These are phyloP conservation scores for Cyaniris semiargus DNA, from an alignment of 2,888 invertebrate species.

Conservation along the genomic window DNA sequence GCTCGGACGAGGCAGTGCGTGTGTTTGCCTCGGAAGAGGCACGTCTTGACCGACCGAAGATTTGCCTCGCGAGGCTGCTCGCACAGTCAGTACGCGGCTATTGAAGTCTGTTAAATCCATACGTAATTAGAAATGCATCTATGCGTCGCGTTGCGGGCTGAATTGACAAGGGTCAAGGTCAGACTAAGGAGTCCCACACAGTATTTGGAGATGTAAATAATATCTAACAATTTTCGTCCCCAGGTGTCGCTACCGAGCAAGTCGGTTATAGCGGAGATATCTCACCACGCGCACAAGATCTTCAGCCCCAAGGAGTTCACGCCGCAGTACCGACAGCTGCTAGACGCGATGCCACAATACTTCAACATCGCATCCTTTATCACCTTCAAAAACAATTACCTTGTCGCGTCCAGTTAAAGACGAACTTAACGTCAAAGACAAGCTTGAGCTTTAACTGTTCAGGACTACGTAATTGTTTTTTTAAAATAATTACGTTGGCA, in stretches of 20 bases:
- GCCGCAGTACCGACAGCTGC: conserved; percentile 48
- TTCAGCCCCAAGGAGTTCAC: conserved; percentile 59
- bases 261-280: conserved; percentile 50
- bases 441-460: background rate
- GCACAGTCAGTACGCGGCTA: no score
- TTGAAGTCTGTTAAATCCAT: no score
- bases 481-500: no score
- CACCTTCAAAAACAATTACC: conserved; percentile 58
- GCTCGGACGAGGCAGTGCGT: no score
- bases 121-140: no score
- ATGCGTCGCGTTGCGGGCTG: no score
- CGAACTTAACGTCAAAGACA: background rate
- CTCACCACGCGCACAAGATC: conserved; percentile 60
- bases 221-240: conserved; percentile 14
- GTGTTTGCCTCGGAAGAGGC: no score
- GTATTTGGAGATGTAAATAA: conserved; percentile 29
- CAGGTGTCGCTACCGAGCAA: conserved; percentile 55
- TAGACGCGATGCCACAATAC: conserved; percentile 56
- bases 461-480: no score
- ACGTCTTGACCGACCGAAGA: no score
- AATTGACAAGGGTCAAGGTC: no score
- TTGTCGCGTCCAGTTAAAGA: conserved; percentile 47
- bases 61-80: no score
- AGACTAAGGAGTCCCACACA: no score
- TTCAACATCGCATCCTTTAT: conserved; percentile 61